Conservation (phyloP, 2,113 vertebrate genomes). For the Sinocyclocheilus anophthalmus region DNA sequence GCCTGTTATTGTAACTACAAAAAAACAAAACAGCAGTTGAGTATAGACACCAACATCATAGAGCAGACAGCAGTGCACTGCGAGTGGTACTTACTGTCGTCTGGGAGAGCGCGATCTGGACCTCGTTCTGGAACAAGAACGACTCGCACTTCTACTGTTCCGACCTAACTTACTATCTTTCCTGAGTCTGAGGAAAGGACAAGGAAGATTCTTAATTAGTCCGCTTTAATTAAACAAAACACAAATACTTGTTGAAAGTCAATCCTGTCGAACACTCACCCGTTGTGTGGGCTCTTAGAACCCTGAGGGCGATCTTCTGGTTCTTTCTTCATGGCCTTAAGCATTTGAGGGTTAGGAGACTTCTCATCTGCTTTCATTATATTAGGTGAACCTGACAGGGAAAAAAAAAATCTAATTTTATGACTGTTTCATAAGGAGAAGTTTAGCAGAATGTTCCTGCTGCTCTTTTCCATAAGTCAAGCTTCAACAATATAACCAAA, state of each 20-base stretch:
- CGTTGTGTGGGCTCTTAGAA: slow-evolving; percentile 95
- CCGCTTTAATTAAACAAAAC: not conserved
- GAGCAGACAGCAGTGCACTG: not conserved
- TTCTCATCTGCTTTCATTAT: slow-evolving; percentile 91
- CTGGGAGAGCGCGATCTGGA: slow-evolving; percentile 88
- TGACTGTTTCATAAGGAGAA: not conserved
- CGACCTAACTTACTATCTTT: slow-evolving; percentile 92
- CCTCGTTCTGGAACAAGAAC: slow-evolving; percentile 26
- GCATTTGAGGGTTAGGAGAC: slow-evolving; percentile 80
- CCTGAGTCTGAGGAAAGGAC: slow-evolving; percentile 76
- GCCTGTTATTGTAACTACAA: slow-evolving; percentile 91
- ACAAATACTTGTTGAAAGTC: not conserved
- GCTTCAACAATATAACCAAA: too few relatives aligned
- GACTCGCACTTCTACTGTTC: slow-evolving; percentile 87
- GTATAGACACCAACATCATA: not conserved
- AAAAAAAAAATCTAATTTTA: not conserved
- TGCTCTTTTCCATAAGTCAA: not conserved
- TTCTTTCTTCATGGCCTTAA: slow-evolving; percentile 90
- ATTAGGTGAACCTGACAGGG: slow-evolving; percentile 82
- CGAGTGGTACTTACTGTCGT: slow-evolving; percentile 84
- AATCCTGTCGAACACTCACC: slow-evolving; percentile 72
- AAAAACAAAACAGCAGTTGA: not conserved
- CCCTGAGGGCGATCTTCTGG: slow-evolving; percentile 85
- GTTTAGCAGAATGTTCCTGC: not conserved
- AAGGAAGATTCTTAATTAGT: not conserved